Evolutionary conservation across 2,113 vertebrate genomes (phyloP).

Genomic region (Saiga tatarica): DNA sequence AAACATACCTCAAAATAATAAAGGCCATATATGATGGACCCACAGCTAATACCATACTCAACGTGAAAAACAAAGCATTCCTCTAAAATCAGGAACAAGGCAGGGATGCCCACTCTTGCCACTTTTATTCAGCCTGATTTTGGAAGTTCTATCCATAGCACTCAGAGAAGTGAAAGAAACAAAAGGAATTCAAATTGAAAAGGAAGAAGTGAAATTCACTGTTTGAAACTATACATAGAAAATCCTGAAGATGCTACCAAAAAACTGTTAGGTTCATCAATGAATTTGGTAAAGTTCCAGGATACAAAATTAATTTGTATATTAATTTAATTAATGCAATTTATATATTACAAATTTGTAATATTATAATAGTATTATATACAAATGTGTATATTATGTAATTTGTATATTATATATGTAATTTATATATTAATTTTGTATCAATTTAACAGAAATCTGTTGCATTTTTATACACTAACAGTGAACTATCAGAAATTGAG

Average conservation of each 20-base stretch:
- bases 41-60: neutral
- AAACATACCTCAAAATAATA: neutral
- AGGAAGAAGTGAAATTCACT: neutral
- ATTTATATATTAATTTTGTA: neutral
- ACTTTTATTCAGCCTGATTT: neutral
- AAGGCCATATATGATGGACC: neutral
- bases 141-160: neutral
- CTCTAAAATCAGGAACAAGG: neutral
- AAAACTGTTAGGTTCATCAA: neutral
- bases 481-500: neutral
- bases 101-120: neutral
- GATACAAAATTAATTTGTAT: neutral
- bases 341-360: neutral
- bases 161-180: neutral
- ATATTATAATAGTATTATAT: neutral
- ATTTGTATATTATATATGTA: neutral
- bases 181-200: neutral
- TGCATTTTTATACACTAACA: neutral
- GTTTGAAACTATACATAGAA: neutral
- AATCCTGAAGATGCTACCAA: neutral
- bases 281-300: neutral
- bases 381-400: neutral
- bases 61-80: neutral
- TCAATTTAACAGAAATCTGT: neutral
- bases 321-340: neutral